These are phyloP conservation scores for Rhagonycha fulva DNA, from an alignment of 2,888 invertebrate genomes.

Conservation along the genomic window DNA sequence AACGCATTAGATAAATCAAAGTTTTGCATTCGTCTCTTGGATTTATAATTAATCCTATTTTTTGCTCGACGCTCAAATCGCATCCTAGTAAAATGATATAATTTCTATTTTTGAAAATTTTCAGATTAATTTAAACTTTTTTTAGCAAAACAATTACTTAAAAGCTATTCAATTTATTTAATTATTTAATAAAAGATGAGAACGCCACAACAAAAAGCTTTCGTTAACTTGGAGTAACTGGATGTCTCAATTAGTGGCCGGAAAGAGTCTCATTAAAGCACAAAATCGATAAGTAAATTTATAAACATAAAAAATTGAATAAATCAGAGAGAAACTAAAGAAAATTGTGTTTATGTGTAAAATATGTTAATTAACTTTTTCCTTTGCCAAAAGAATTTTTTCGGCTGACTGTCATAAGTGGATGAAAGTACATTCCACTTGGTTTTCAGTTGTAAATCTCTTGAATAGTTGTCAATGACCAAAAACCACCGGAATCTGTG, in stretches of 20 bases:
- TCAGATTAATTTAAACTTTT: not conserved
- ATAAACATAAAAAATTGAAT: not conserved
- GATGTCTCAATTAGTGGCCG: not conserved
- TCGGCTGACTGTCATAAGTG: constrained; percentile 9
- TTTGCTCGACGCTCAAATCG: not conserved
- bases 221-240: not conserved
- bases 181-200: not conserved
- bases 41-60: not conserved
- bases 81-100: not conserved
- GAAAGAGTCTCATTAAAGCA: not conserved
- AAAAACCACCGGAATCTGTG: constrained; percentile 22
- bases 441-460: constrained; percentile 24
- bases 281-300: not conserved
- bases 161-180: not conserved
- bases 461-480: constrained; percentile 18
- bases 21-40: not conserved
- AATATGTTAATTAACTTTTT: not conserved
- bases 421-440: constrained; percentile 16
- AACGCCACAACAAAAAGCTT: not conserved
- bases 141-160: not conserved
- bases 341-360: not conserved
- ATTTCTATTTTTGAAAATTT: not conserved
- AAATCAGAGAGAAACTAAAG: not conserved
- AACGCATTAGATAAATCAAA: not conserved
- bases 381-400: not conserved